Conservation (phyloP, 2,113 vertebrate species). For the Machaerirhynchus nigripectus region DNA sequence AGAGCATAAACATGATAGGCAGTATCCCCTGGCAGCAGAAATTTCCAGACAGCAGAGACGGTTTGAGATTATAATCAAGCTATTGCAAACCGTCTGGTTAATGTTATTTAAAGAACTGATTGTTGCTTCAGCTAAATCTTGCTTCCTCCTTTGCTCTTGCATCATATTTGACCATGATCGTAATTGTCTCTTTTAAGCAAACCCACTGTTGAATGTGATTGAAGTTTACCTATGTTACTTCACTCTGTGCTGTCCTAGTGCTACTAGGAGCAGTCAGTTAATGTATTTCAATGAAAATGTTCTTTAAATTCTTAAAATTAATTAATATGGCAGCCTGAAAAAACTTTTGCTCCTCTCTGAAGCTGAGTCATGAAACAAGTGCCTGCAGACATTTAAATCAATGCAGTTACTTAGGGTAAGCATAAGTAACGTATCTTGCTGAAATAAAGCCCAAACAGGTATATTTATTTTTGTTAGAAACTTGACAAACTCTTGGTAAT, state of each 20-base stretch:
- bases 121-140: neutral
- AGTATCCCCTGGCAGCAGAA: neutral
- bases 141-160: neutral
- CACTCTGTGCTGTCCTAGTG: neutral
- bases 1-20: neutral
- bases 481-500: neutral
- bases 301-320: neutral
- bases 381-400: neutral
- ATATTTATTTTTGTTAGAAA: neutral
- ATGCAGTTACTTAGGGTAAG: neutral
- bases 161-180: accelerated
- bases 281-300: neutral
- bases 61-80: neutral
- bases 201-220: neutral
- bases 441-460: neutral
- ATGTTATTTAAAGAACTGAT: neutral
- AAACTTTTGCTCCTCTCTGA: neutral
- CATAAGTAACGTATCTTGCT: neutral
- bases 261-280: neutral
- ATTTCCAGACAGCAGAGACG: neutral
- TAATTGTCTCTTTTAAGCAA: neutral
- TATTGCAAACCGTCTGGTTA: neutral
- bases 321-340: neutral
- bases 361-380: neutral
- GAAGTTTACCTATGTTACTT: neutral